phyloP scores from a whole-genome alignment of 2,113 vertebrate species.

The Rhynchomys soricoides region DNA sequence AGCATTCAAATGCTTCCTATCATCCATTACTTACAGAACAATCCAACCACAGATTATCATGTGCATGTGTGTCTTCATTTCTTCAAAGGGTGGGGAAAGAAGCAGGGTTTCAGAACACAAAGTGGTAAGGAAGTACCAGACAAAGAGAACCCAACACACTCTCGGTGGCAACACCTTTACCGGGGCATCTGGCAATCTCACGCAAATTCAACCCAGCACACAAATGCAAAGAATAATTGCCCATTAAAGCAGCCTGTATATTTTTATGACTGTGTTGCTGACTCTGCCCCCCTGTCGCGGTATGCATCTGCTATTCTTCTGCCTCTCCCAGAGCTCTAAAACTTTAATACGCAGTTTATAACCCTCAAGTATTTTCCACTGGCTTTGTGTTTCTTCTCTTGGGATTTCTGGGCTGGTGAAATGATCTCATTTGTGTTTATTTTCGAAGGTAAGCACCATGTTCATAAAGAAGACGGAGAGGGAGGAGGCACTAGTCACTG shows the following conservation, averaged over 20 bases:
- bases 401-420: constrained; percentile 64
- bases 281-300: constrained; percentile 88
- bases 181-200: constrained; percentile 85
- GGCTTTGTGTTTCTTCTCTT: constrained; percentile 74
- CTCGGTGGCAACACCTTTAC: constrained; percentile 83
- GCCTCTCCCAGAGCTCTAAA: constrained; percentile 85
- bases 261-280: constrained; percentile 89
- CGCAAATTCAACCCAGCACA: constrained; percentile 85
- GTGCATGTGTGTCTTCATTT: constrained; percentile 38
- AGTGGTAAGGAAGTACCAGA: constrained; percentile 48
- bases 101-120: background rate
- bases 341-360: constrained; percentile 83
- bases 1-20: background rate
- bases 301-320: constrained; percentile 88
- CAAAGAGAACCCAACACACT: constrained; percentile 68
- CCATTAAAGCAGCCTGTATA: constrained; percentile 89
- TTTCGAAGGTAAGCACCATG: constrained; percentile 65
- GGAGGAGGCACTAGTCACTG: background rate
- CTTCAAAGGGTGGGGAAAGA: background rate
- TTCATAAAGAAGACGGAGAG: background rate
- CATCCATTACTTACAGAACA: constrained; percentile 72
- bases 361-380: constrained; percentile 84
- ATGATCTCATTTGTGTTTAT: constrained; percentile 76
- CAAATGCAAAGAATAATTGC: constrained; percentile 90
- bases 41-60: background rate